Conservation (phyloP, 2,888 invertebrate genomes). For the Plebejus argus region DNA sequence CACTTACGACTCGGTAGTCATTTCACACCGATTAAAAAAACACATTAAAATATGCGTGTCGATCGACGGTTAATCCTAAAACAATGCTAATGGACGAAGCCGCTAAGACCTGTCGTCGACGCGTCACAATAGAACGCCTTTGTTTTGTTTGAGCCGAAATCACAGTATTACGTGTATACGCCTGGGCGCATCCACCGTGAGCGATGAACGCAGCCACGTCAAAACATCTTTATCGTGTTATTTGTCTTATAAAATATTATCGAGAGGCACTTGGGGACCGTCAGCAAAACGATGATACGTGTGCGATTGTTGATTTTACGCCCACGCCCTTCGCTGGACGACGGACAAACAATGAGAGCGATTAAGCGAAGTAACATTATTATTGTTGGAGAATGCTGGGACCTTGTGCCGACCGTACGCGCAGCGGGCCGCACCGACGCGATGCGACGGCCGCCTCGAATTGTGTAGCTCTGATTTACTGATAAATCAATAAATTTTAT, state of each 20-base stretch:
- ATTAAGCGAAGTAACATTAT: constrained; percentile 75
- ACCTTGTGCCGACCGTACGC: constrained; percentile 63
- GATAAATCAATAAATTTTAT: constrained; percentile 75
- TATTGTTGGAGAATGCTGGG: constrained; percentile 69
- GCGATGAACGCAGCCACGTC: constrained; percentile 80
- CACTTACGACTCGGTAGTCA: constrained; percentile 66
- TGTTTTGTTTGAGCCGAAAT: constrained; percentile 68
- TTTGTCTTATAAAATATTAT: constrained; percentile 82
- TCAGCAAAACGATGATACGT: constrained; percentile 78
- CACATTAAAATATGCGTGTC: constrained; percentile 74
- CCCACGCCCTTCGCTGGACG: constrained; percentile 74
- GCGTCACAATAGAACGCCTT: constrained; percentile 77
- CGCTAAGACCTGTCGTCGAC: constrained; percentile 75
- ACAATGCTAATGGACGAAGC: constrained; percentile 79
- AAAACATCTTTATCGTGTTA: constrained; percentile 81
- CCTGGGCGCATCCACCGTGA: constrained; percentile 79
- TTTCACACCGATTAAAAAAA: constrained; percentile 69
- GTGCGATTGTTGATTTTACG: constrained; percentile 76
- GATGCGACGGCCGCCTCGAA: constrained; percentile 70
- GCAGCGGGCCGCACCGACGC: constrained; percentile 65
- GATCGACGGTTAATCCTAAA: constrained; percentile 75
- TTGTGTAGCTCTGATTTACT: constrained; percentile 71
- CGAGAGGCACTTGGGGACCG: constrained; percentile 77
- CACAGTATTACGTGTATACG: constrained; percentile 76
- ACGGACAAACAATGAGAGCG: constrained; percentile 78